These are phyloP conservation scores for Aradus depressus DNA, from an alignment of 2,888 invertebrate species.

Conservation along the genomic window DNA sequence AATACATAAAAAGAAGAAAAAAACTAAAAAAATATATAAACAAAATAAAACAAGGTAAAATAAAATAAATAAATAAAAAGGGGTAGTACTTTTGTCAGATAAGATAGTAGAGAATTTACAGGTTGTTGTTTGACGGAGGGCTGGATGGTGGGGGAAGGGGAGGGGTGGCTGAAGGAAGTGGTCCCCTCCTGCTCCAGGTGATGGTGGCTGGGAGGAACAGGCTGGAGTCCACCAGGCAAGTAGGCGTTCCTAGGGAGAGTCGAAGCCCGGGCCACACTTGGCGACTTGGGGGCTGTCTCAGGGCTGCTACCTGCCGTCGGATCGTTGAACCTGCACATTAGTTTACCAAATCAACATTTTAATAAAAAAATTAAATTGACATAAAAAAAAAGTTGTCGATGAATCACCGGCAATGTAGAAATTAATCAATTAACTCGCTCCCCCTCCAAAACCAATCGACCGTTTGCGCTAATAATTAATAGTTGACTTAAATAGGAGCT, in stretches of 20 bases:
- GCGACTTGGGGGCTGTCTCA: slow-evolving; percentile 32
- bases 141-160: too few species aligned
- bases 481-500: too few species aligned
- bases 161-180: slow-evolving; percentile 29
- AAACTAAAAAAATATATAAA: slow-evolving; percentile 6
- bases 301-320: slow-evolving; percentile 39
- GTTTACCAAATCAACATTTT: neutral
- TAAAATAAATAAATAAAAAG: neutral
- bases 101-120: slow-evolving; percentile 17
- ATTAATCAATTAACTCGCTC: too few species aligned
- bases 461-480: too few species aligned
- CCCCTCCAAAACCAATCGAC: too few species aligned
- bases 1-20: neutral
- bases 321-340: slow-evolving; percentile 47
- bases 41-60: slow-evolving; percentile 9
- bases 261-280: slow-evolving; percentile 47
- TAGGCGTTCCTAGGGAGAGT: slow-evolving; percentile 62
- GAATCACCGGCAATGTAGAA: too few species aligned
- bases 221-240: slow-evolving; percentile 33
- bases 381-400: neutral
- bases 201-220: too few species aligned
- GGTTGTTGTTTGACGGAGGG: slow-evolving; percentile 24
- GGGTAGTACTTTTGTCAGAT: slow-evolving; percentile 16
- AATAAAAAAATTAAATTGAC: neutral
- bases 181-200: slow-evolving; percentile 26